These are phyloP conservation scores for Ganaspis sp. DNA, from an alignment of 1,140 invertebrate species.

Conservation along the genomic window DNA sequence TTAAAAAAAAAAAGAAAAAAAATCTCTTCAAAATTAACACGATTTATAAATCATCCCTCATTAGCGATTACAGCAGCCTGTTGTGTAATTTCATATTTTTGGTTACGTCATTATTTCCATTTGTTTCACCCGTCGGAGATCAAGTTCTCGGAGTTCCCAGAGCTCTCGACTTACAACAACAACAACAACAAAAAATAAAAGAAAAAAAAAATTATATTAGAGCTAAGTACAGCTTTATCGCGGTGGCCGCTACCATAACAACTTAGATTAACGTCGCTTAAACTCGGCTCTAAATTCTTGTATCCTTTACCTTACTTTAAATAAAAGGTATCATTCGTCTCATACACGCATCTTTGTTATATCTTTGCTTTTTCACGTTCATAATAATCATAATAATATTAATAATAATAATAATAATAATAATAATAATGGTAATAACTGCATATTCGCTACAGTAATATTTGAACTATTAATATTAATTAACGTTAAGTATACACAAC, in stretches of 20 bases:
- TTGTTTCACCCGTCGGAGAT: not conserved
- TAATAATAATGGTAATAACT: slow-evolving; percentile 61
- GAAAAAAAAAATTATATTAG: slow-evolving; percentile 38
- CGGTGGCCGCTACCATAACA: slow-evolving; percentile 53
- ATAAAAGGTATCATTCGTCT: slow-evolving; percentile 20
- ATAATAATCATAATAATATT: slow-evolving; percentile 56
- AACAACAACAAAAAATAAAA: slow-evolving; percentile 43
- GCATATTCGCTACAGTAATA: slow-evolving; percentile 65
- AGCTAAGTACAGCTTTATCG: slow-evolving; percentile 57
- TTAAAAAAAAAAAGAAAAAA: slow-evolving; percentile 56
- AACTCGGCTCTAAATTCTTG: slow-evolving; percentile 56
- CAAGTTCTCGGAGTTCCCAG: slow-evolving; percentile 42
- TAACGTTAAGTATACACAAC: slow-evolving; percentile 76
- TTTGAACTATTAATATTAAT: slow-evolving; percentile 73
- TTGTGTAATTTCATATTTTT: slow-evolving; percentile 60
- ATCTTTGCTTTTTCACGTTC: slow-evolving; percentile 29
- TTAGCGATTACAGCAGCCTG: slow-evolving; percentile 61
- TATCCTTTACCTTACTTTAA: slow-evolving; percentile 46
- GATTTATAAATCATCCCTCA: slow-evolving; percentile 63
- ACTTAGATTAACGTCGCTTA: slow-evolving; percentile 61
- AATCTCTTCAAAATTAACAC: slow-evolving; percentile 64
- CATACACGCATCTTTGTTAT: slow-evolving; percentile 25
- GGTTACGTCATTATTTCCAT: slow-evolving; percentile 60
- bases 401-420: slow-evolving; percentile 41
- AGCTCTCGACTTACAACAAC: slow-evolving; percentile 46